Base-by-base conservation (phyloP, 2,797 vertebrate genomes). In the Lacerta bilineata region DNA sequence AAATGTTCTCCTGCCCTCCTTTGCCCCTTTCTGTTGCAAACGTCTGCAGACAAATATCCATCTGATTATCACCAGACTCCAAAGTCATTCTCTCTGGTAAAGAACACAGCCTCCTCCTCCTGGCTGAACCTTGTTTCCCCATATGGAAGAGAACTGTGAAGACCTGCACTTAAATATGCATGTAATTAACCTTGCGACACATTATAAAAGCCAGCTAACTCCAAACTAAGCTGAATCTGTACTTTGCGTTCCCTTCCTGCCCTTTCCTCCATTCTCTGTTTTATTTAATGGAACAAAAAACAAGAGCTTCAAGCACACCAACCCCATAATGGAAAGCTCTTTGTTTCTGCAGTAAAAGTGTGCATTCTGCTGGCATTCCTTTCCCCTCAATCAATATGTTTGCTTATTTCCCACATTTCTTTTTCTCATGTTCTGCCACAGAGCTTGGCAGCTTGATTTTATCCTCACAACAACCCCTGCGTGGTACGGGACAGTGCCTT, bases 41-140 rank as follows among this genome's bases (percentile, higher is more conserved):
- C 23, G 27, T 80, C 27, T 82, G 71, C 29, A 50, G 33, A 88
- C 29, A 69, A 2, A 0, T 87, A 72, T 39, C 39, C 77, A 36
- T 86, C 0, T 0, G 1, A 41, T 27, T 50, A 17, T 39, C n/a
- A 84, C 8, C 0, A 0, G 17, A 4, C 59, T 78, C 78, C 25
- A 69, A 87, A 89, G 27, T 23, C 64, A 83, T n/a, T 27, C 71
- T 27, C 59, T 72, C 72, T 2, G 41, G 29, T 33, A 64, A 39
- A 20, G 64, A 61, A 79, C n/a, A 36, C n/a, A 61, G 11, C 27
- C 33, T 61, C 4, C 17, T 78, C 23, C 50, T 74, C 27, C 43
- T 20, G 15, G 17, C 41, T 83, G 41, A 85, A 15, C 8, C 18
- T 2, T 59, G 13, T 15, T 66, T 13, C 7, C 27, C 23, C 66